phyloP scores from a whole-genome alignment of 2,888 invertebrate species.

The Perdita meconis region DNA sequence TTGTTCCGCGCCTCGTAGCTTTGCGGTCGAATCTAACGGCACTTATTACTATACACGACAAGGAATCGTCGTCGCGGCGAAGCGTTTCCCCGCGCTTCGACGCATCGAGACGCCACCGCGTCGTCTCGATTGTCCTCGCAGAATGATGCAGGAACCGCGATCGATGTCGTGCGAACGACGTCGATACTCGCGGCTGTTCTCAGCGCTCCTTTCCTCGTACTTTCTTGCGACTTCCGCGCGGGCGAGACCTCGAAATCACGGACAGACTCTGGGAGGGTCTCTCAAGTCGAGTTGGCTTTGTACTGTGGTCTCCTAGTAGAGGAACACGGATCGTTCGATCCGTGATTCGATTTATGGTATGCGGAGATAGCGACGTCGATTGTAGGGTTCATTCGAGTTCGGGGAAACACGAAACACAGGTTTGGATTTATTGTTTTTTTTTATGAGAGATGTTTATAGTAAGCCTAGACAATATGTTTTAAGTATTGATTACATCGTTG shows the following conservation, averaged over 20 bases:
- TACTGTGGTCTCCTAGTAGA: not conserved
- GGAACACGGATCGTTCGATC: not conserved
- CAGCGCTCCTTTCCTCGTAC: not conserved
- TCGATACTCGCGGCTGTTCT: slow-evolving; percentile 29
- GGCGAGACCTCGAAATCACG: not conserved
- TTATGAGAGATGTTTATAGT: too few species aligned
- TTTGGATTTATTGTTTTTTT: too few species aligned
- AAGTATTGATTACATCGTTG: too few species aligned
- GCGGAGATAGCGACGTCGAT: too few species aligned
- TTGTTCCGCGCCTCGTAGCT: slow-evolving; percentile 44
- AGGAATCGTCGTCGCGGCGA: slow-evolving; percentile 40
- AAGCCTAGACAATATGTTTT: too few species aligned
- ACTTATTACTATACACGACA: slow-evolving; percentile 61
- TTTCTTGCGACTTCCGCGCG: not conserved
- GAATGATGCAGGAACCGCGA: slow-evolving; percentile 29
- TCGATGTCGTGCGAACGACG: slow-evolving; percentile 40
- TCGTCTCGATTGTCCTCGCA: slow-evolving; percentile 28
- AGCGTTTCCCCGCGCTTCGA: slow-evolving; percentile 36
- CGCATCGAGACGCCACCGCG: slow-evolving; percentile 18
- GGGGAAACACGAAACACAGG: too few species aligned
- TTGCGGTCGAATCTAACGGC: slow-evolving; percentile 68
- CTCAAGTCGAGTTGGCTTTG: not conserved
- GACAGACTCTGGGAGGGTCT: not conserved
- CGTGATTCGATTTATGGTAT: too few species aligned
- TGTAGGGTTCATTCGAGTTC: too few species aligned